A percentile compares a stretch with the other conserved stretches of the same genome.
Evolutionary conservation across 2,113 vertebrate species (phyloP).

Genomic region (Ictalurus furcatus): DNA sequence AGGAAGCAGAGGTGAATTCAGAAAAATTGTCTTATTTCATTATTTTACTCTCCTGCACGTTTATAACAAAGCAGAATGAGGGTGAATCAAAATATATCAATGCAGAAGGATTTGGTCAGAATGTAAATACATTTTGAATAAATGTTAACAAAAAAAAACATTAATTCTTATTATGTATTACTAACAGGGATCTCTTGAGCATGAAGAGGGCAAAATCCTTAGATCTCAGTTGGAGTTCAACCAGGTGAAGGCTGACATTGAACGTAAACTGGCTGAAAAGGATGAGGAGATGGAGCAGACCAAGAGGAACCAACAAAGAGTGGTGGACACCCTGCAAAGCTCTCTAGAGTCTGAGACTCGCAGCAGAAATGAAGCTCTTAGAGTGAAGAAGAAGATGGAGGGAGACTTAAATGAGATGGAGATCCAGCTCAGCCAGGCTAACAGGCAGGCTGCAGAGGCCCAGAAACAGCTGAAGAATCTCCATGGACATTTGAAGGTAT

Average conservation of each 20-base stretch:
- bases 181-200: slow-evolving; percentile 83
- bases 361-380: slow-evolving; percentile 74
- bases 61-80: neutral
- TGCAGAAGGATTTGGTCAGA: neutral
- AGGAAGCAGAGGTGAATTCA: slow-evolving; percentile 72
- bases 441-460: slow-evolving; percentile 72
- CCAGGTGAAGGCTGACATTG: slow-evolving; percentile 75
- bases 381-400: slow-evolving; percentile 78
- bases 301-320: slow-evolving; percentile 55
- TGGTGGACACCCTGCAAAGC: slow-evolving; percentile 54
- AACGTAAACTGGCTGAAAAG: slow-evolving; percentile 52
- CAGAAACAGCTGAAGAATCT: slow-evolving; percentile 76
- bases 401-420: slow-evolving; percentile 77
- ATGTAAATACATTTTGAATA: neutral
- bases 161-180: neutral
- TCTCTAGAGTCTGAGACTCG: slow-evolving; percentile 57
- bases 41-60: neutral
- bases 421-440: slow-evolving; percentile 75
- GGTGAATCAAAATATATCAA: neutral
- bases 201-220: slow-evolving; percentile 88
- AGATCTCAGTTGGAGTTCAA: slow-evolving; percentile 84
- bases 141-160: neutral
- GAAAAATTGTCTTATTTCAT: neutral
- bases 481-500: slow-evolving; percentile 42
- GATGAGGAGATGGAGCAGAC: slow-evolving; percentile 57